These are phyloP conservation scores for Lethenteron camtschaticum DNA, from an alignment of 2,113 vertebrate species.

Conservation along the genomic window DNA sequence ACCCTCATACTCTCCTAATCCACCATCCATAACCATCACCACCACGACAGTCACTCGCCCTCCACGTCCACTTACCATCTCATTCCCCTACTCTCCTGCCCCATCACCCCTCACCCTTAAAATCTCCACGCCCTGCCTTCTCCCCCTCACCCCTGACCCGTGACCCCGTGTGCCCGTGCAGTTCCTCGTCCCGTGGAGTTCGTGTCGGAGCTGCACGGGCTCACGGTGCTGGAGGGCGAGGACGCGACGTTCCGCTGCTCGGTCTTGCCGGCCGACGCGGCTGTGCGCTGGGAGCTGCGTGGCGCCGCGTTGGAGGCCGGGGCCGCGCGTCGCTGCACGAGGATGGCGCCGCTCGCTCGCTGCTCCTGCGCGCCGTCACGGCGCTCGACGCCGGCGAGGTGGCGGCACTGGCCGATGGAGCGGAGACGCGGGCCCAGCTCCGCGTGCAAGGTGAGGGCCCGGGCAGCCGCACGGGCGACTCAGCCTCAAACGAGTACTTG, in stretches of 20 bases:
- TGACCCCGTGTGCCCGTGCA: background rate
- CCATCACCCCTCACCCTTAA: background rate
- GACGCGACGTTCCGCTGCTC: slow-evolving; percentile 62
- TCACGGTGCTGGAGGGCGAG: slow-evolving; percentile 45
- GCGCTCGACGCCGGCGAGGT: slow-evolving; percentile 53
- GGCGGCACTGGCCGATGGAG: slow-evolving; percentile 37
- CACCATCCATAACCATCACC: background rate
- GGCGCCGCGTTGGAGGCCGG: slow-evolving; percentile 26
- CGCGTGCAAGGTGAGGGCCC: slow-evolving; percentile 52
- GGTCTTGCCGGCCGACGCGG: slow-evolving; percentile 30
- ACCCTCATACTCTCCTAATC: background rate
- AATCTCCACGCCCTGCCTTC: background rate
- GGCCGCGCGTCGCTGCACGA: slow-evolving; percentile 41
- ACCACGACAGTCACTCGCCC: background rate
- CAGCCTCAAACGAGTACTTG: too few relatives aligned
- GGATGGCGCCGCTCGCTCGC: slow-evolving; percentile 31
- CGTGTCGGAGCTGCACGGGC: slow-evolving; percentile 27
- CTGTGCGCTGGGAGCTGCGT: slow-evolving; percentile 45
- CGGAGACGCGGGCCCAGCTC: slow-evolving; percentile 42
- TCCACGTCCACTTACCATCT: background rate
- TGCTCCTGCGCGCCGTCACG: slow-evolving; percentile 35
- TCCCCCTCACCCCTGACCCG: background rate
- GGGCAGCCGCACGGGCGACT: too few relatives aligned
- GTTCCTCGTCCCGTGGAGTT: slow-evolving; percentile 27
- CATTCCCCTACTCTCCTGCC: background rate